Base-by-base conservation (phyloP, 2,113 vertebrate species). In the Lanius collurio region DNA sequence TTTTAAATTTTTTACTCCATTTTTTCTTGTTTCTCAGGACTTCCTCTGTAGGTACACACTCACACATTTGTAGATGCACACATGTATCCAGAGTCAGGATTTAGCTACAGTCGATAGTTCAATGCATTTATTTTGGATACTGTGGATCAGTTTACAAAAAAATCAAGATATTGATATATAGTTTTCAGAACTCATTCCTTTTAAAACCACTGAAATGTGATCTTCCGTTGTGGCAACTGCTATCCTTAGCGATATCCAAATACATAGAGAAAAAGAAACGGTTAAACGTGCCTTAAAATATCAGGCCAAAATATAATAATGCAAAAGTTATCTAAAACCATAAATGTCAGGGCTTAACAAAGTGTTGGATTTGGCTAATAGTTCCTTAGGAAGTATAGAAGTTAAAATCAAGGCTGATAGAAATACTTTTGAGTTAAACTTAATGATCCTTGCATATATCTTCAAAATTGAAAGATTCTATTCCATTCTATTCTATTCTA, bases 371-470 rank as follows among this genome's bases (percentile, higher is more conserved):
- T 57, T 74, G 33, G 2, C 13, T 77, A 57, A 39, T 52, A 67
- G 10, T 16, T 69, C 6, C 7, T 35, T 81, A 74, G 15, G 31
- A 79, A 65, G 3, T 28, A 60, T 0, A 24, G 15, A 71, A 13
- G 3, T 59, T 86, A 81, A 83, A 90, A 69, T 2, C 5, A 73
- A 37, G 10, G 6, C 6, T 39, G 19, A 31, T 22, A 4, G 5
- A 83, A 67, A 52, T 39, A 49, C 18, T 4, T 35, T 76, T 52
- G 5, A 33, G 19, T 49, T 78, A 28, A 23, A 53, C 28, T 49
- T 6, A 1, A 50, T 42, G 0, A 49, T 52, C 11, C 9, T 59
- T 63, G 46, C 3, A 5, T 3, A 1, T 77, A 14, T 3, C 13
- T 42, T 87, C 14, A 30, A 84, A 71, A 62, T 52, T 23, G 47